phyloP scores from a whole-genome alignment of 92 coral and sea anemone genomes.

The Heliopora coerulea region DNA sequence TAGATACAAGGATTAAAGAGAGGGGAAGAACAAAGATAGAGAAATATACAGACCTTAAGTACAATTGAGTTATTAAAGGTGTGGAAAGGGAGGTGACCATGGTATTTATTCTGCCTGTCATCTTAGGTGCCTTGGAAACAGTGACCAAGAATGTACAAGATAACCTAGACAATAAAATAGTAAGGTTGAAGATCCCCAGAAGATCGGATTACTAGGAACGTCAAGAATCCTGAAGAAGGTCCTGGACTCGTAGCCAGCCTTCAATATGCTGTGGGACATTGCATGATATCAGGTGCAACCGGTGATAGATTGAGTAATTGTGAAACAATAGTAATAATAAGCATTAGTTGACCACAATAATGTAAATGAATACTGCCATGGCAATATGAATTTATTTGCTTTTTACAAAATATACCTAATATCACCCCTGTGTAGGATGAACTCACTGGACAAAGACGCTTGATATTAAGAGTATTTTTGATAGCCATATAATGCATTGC shows the following conservation, averaged over 20 bases:
- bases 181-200: background rate
- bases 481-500: too few species aligned
- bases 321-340: too few species aligned
- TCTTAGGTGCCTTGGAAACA: conserved; percentile 1
- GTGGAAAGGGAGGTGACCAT: background rate
- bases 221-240: conserved; percentile 21
- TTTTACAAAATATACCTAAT: too few species aligned
- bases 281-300: background rate
- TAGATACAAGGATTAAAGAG: background rate
- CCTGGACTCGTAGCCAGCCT: conserved; percentile 13
- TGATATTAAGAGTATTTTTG: too few species aligned
- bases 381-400: too few species aligned
- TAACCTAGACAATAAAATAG: background rate
- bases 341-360: too few species aligned
- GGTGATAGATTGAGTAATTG: background rate
- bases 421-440: too few species aligned
- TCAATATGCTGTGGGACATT: background rate
- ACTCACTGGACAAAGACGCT: too few species aligned
- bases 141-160: conserved; percentile 1
- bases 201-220: conserved; percentile 4
- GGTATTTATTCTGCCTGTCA: conserved; percentile 8
- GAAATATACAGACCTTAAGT: conserved; percentile 6
- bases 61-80: background rate
- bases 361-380: too few species aligned
- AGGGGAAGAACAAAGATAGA: conserved; percentile 2